A percentile compares a stretch with the other conserved stretches of the same genome.
These are phyloP conservation scores for Eira barbara DNA, from an alignment of 2,113 vertebrate genomes.

Conservation along the genomic window DNA sequence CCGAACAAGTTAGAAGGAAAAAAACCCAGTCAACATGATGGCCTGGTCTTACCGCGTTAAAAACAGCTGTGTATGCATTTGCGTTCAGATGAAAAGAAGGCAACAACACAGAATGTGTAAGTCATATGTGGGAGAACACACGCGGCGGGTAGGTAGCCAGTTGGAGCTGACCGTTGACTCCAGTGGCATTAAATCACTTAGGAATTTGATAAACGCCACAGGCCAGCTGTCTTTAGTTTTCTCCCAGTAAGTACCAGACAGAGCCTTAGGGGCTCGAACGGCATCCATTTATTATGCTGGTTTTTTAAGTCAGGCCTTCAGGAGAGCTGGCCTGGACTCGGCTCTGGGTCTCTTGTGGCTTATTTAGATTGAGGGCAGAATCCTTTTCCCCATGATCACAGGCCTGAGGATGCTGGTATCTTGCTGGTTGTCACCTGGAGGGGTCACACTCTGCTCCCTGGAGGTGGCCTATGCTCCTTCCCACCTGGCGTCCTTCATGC, in stretches of 20 bases:
- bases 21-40: neutral
- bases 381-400: accelerated
- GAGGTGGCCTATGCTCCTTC: neutral
- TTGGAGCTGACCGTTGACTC: neutral
- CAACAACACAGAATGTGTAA: neutral
- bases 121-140: neutral
- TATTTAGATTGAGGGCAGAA: neutral
- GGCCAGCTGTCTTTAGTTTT: neutral
- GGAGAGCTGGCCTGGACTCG: neutral
- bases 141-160: accelerated
- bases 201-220: neutral
- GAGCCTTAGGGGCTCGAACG: neutral
- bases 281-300: neutral
- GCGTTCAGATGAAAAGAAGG: neutral
- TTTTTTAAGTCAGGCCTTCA: neutral
- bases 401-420: neutral
- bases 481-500: no score
- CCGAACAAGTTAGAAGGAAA: neutral
- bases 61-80: neutral
- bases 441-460: neutral
- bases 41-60: neutral
- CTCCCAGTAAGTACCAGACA: neutral
- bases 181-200: neutral
- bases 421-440: neutral
- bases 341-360: no score